Evolutionary conservation across 2,797 vertebrate species (phyloP), one percentile per base, ranked within the genome.

Genomic region (Eulemur coronatus): DNA sequence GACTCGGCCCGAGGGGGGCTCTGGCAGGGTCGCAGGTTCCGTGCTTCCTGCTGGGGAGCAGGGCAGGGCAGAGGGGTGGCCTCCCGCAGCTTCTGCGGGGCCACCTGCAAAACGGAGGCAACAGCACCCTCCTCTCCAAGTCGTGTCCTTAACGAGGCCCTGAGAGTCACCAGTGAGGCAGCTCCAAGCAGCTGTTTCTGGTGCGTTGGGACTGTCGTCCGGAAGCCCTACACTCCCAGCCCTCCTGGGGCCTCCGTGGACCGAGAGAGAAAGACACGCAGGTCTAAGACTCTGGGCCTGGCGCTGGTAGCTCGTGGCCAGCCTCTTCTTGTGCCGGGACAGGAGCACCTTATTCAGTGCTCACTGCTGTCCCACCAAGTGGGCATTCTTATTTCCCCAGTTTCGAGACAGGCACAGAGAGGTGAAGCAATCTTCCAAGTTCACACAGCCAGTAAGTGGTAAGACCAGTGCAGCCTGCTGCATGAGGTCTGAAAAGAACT

Each of bases 231-330:
- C 20, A 3, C 5, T 18, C 73, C 12, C 2, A 48, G 38, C 28
- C 6, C 38, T 52, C 24, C 63, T 22, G 48, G 5, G 2, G 38
- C 10, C 70, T 88, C 50, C 38, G 7, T 38, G 30, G 50, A 59
- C 22, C 0, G 35, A 33, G 59, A 57, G 15, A 87, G 63, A 79
- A 61, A 67, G 28, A 28, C 33, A 28, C 17, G 0, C 24, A 38
- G 22, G 30, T 17, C 0, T 13, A n/a, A 57, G 69, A 6, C 15
- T 52, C 41, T 15, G 33, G 28, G 55, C 63, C n/a, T 10, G 35
- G 26, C 1, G 0, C 33, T 14, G 4, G 2, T 0, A 10, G 28
- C 15, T 65, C n/a, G 3, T 0, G 1, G 28, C 3, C 26, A 12
- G 24, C n/a, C 46, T 59, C 55, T 73, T 80, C 50, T 15, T 24